phyloP scores from a whole-genome alignment of 2,888 invertebrate species.

The Stomorhina lunata region DNA sequence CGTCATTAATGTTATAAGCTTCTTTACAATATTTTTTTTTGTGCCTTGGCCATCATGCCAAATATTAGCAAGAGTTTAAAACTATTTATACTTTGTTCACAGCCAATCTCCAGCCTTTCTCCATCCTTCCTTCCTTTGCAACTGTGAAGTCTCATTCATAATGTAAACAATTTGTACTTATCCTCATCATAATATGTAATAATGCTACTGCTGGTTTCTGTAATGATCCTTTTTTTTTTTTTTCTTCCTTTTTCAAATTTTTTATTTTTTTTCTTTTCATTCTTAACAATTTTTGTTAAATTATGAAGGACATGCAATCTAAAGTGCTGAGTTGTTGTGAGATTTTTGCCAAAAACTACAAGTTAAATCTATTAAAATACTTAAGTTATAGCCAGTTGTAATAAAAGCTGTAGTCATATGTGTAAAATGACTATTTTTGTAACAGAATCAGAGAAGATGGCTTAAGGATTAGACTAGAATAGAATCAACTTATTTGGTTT shows the following conservation, averaged over 20 bases:
- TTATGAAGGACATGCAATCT: constrained; percentile 61
- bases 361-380: constrained; percentile 28
- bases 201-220: constrained; percentile 36
- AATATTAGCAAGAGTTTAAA: constrained; percentile 36
- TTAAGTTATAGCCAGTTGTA: constrained; percentile 38
- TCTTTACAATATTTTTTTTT: constrained; percentile 32
- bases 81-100: constrained; percentile 38
- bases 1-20: constrained; percentile 71
- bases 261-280: neutral
- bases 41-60: constrained; percentile 52
- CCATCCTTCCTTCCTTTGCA: constrained; percentile 28
- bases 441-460: neutral
- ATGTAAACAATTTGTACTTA: constrained; percentile 61
- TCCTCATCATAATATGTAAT: too few relatives aligned
- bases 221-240: constrained; percentile 50
- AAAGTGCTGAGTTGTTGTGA: constrained; percentile 36
- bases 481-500: neutral
- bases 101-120: constrained; percentile 1
- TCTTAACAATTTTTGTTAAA: constrained; percentile 37
- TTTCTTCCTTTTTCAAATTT: neutral
- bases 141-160: constrained; percentile 51
- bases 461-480: constrained; percentile 33
- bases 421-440: constrained; percentile 17
- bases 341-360: constrained; percentile 30
- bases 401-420: constrained; percentile 29